These are phyloP conservation scores for Pegoplata infirma DNA, from an alignment of 2,888 invertebrate genomes.

Conservation along the genomic window DNA sequence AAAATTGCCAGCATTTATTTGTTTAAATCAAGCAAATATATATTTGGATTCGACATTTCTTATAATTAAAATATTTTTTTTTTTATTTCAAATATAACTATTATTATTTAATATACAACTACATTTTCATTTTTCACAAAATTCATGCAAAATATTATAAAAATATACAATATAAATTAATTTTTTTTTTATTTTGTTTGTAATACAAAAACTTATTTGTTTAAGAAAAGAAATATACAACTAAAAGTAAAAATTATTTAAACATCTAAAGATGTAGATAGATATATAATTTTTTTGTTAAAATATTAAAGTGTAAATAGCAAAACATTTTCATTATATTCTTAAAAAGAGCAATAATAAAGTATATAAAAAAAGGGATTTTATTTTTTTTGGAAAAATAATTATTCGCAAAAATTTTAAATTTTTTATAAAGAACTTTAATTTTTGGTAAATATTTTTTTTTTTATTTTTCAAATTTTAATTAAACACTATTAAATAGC, in stretches of 20 bases:
- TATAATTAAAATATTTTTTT: slow-evolving; percentile 16
- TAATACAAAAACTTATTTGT: not conserved
- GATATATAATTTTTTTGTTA: slow-evolving; percentile 27
- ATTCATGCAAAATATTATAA: slow-evolving; percentile 58
- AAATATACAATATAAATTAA: slow-evolving; percentile 54
- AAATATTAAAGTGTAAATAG: slow-evolving; percentile 30
- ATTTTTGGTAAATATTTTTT: slow-evolving; percentile 37
- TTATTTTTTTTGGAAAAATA: not conserved
- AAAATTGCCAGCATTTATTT: slow-evolving; percentile 60
- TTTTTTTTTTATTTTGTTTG: not conserved
- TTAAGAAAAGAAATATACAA: not conserved
- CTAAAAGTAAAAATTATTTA: not conserved
- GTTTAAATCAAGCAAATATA: slow-evolving; percentile 60
- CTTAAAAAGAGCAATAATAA: too few species aligned
- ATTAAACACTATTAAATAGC: slow-evolving; percentile 57
- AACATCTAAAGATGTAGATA: not conserved
- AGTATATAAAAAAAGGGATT: not conserved
- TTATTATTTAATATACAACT: slow-evolving; percentile 49
- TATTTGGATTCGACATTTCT: slow-evolving; percentile 58
- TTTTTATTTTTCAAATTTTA: slow-evolving; percentile 27
- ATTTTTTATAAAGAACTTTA: not conserved
- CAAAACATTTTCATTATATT: not conserved
- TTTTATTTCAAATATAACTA: slow-evolving; percentile 17
- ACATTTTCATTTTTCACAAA: slow-evolving; percentile 18
- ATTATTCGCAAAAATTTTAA: not conserved